A percentile compares a stretch with the other conserved stretches of the same genome.
phyloP scores from a whole-genome alignment of 2,888 invertebrate species.

The Cataglyphis rosenhaueri region DNA sequence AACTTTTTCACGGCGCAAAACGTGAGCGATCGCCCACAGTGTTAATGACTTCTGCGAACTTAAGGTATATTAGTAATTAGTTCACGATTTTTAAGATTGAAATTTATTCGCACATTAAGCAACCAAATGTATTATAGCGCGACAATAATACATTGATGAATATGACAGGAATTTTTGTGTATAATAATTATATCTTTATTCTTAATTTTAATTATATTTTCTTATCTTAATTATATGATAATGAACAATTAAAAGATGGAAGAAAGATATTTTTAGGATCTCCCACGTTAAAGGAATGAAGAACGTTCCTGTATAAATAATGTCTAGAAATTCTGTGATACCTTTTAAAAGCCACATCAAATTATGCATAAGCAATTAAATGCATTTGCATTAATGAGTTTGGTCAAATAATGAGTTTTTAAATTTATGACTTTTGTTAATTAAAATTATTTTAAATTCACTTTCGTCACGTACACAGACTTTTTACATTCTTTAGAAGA shows the following conservation, averaged over 20 bases:
- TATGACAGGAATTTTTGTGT: neutral
- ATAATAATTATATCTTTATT: neutral
- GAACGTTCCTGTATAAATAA: neutral
- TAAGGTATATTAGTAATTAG: conserved; percentile 39
- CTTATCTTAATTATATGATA: no score
- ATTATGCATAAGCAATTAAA: neutral
- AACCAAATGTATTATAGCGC: neutral
- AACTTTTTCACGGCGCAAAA: conserved; percentile 33
- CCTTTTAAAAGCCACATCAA: neutral
- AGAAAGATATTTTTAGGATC: conserved; percentile 8
- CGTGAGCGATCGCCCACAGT: conserved; percentile 32
- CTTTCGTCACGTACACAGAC: neutral
- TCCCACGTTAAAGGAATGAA: neutral
- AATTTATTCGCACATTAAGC: conserved; percentile 4
- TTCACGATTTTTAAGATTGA: conserved; percentile 12
- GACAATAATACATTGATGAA: neutral
- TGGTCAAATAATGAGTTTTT: neutral
- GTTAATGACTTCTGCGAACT: conserved; percentile 49
- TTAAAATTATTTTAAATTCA: neutral
- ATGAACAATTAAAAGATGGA: neutral
- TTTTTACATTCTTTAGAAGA: neutral
- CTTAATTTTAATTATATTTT: no score
- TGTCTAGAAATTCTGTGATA: neutral
- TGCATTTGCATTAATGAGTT: neutral
- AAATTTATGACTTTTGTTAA: neutral